Evolutionary conservation across 37 sponge, comb jelly and placozoan genomes (phyloP), one percentile per base, ranked within the genome.

Genomic region (Amphimedon queenslandica): DNA sequence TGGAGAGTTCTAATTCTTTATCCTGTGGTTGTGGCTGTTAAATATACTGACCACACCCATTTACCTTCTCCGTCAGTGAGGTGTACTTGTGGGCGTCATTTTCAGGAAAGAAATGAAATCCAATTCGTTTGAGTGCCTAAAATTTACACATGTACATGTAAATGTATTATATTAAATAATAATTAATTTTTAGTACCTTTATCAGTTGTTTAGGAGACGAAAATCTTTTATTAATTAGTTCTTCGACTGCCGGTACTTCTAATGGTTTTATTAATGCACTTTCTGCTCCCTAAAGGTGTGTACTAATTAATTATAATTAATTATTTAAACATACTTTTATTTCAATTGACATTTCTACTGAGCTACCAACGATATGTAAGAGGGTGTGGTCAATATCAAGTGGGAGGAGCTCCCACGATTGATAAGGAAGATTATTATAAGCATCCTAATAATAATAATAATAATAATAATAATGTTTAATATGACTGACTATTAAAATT

Each of bases 391-490:
- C 70, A 4, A 42, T 38, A 6, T 80, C 94, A 2, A 58, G 23
- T 21, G 94, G 86, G 4, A 76, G 38, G 35, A 89, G 34, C 53
- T 79, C 77, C 94, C 94, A 93, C n/a, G 71, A 57, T 47, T 76
- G 87, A 64, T 88, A 93, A 0, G 94, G 94, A 80, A 88, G 76
- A 77, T 93, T 93, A 42, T 25, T 35, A 66, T 93, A 85, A 18
- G 34, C 33, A 64, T 93, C 90, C 87, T 79, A 20, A 4, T 4
- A 41, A 47, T 21, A 25, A 16, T 33, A 30, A 73, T n/a, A 58
- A 11, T 57, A 16, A 8, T 57, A 56, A 10, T 42, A 18, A 8
- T 25, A 27, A 41, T 71, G 23, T 43, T 43, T 51, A 13, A 31
- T 57, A 34, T 57, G 8, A 67, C 85, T 69, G 55, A 86, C 87